These are phyloP conservation scores for Cheilosia vulpina DNA, from an alignment of 2,888 invertebrate species.

Conservation along the genomic window DNA sequence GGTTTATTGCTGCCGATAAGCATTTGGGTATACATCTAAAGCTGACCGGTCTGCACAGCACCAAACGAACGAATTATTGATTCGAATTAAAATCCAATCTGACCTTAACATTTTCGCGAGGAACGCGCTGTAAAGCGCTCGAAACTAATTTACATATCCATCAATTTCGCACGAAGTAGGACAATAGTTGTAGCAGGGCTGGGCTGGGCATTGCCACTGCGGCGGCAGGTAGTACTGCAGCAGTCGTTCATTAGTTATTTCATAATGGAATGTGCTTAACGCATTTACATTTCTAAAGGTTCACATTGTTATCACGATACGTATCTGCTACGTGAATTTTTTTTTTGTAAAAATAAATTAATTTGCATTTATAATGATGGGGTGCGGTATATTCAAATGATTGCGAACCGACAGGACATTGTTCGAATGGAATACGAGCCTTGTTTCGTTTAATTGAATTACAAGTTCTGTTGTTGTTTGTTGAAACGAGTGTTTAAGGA, in stretches of 20 bases:
- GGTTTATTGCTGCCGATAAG: constrained; percentile 45
- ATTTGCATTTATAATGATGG: constrained; percentile 51
- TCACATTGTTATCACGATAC: constrained; percentile 47
- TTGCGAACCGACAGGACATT: background rate
- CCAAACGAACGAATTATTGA: constrained; percentile 58
- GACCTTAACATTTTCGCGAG: constrained; percentile 69
- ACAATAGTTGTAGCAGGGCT: constrained; percentile 20
- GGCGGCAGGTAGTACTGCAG: constrained; percentile 27
- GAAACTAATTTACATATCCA: constrained; percentile 68
- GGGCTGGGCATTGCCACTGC: constrained; percentile 15
- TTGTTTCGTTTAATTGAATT: constrained; percentile 19
- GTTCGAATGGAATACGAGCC: background rate
- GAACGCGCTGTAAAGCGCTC: constrained; percentile 31
- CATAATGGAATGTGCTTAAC: constrained; percentile 57
- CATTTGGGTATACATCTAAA: constrained; percentile 25
- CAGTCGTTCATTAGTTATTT: constrained; percentile 72
- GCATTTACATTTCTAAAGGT: constrained; percentile 57
- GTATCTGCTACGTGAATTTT: background rate
- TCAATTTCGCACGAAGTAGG: constrained; percentile 68
- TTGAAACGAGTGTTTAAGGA: background rate
- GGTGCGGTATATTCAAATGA: constrained; percentile 36
- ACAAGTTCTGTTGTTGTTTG: background rate
- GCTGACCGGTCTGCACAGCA: constrained; percentile 3
- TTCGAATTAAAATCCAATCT: constrained; percentile 63
- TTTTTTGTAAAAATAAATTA: constrained; percentile 19